Base-by-base conservation (phyloP, 2,888 invertebrate species). In the Sminthurides aquaticus region DNA sequence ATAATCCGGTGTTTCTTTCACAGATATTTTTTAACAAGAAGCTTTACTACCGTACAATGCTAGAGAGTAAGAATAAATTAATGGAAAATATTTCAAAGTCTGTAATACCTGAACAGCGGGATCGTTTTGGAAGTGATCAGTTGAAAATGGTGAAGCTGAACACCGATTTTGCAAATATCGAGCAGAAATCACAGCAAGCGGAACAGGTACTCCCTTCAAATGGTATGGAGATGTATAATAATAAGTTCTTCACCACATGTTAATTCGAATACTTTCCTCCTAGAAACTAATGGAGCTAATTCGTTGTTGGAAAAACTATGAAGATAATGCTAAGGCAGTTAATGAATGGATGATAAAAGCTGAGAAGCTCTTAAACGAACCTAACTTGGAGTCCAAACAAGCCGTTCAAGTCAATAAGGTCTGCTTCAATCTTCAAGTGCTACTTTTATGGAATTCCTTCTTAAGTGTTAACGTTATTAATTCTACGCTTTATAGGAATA, bases 11-110 rank as follows among this genome's bases (percentile, higher is more conserved):
- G 18, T 3, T n/a, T 58, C 20, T 2, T 64, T 74, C 76, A 1
- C 75, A 81, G 81, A 76, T 78, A 27, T 93, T 92, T 82, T 94
- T 96, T 79, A 88, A 91, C 0, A 85, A 92, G 65, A 90, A 88
- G 0, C 84, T 91, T 0, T 93, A 94, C 79, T 94, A 94, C 80
- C 90, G 90, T 76, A 91, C 93, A 0, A 92, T 94, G 89, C 78
- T 96, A 67, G 95, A 95, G 76, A 93, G 91, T 78, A 94, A 94
- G 80, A 94, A 94, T 79, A 94, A 94, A 80, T 89, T 95, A 54
- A 87, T 92, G 81, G 87, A 88, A 77, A 91, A 88, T 77, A 88
- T 96, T 57, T 84, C 90, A 1, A 88, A 87, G 76, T 84, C 90
- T 0, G 87, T 91, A 0, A 86, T 89, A 75, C 82, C 85, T 52